A percentile compares a stretch with the other conserved stretches of the same genome.
phyloP scores from a whole-genome alignment of 2,797 vertebrate species.

The Pantherophis alleghaniensis region DNA sequence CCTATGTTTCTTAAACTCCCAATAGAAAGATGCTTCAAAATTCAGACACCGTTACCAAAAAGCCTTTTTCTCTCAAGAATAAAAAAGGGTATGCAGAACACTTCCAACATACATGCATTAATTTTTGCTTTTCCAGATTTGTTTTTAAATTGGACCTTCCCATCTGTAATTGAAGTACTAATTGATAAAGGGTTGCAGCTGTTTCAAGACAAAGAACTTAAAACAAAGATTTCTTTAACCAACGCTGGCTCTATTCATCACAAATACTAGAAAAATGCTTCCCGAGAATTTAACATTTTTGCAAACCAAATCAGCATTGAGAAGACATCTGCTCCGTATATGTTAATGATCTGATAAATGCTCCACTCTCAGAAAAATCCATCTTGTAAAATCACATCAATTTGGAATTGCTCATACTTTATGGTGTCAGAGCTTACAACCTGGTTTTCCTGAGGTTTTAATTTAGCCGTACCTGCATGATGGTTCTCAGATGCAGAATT shows the following conservation, averaged over 20 bases:
- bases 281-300: neutral
- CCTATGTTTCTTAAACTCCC: neutral
- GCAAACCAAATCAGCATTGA: slow-evolving; percentile 17
- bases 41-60: neutral
- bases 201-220: neutral
- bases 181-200: neutral
- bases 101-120: neutral
- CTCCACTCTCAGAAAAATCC: neutral
- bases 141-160: neutral
- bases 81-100: neutral
- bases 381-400: slow-evolving; percentile 11
- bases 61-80: neutral
- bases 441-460: neutral
- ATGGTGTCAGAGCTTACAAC: neutral
- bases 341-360: neutral
- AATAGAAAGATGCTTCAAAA: neutral
- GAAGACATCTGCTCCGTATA: neutral
- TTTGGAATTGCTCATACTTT: neutral
- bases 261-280: neutral
- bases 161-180: neutral
- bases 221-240: neutral
- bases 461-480: slow-evolving; percentile 55
- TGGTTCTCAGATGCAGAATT: slow-evolving; percentile 53
- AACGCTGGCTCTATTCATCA: neutral
- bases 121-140: neutral